These are phyloP conservation scores for Lepidostoma basale DNA, from an alignment of 1,140 invertebrate genomes.

Conservation along the genomic window DNA sequence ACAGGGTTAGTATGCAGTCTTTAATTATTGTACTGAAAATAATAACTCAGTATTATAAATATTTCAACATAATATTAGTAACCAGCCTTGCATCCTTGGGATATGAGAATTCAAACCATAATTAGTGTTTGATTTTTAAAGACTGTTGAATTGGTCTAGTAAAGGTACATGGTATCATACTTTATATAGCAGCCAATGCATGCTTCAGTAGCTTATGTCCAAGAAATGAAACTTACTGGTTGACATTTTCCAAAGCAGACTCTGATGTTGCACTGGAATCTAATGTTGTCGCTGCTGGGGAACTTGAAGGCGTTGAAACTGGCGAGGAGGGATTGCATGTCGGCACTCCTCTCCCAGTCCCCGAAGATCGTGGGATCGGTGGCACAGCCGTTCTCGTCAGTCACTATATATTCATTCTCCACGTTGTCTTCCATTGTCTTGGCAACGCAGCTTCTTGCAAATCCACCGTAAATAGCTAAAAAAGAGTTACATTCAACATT, in stretches of 20 bases:
- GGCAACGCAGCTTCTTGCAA: conserved; percentile 89
- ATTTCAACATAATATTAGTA: conserved; percentile 23
- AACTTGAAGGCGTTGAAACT: conserved; percentile 96
- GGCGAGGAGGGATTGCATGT: conserved; percentile 81
- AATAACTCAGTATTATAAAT: no score
- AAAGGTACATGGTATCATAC: conserved; percentile 4
- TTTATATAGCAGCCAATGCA: not conserved
- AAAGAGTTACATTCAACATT: conserved; percentile 46
- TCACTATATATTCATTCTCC: conserved; percentile 91
- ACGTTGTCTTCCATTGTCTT: conserved; percentile 89
- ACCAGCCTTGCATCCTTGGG: no score
- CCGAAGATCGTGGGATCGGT: conserved; percentile 91
- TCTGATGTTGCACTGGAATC: conserved; percentile 95
- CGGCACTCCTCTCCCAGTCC: conserved; percentile 88
- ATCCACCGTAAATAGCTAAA: conserved; percentile 91
- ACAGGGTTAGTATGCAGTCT: no score
- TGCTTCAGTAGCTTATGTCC: not conserved
- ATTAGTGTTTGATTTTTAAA: no score
- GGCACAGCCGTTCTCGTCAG: conserved; percentile 92
- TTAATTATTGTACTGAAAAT: no score
- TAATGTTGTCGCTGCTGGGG: conserved; percentile 90
- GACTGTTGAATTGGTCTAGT: no score
- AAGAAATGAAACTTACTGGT: conserved; percentile 70
- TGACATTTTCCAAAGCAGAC: conserved; percentile 95
- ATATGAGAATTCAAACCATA: no score